Conservation (phyloP, 1,140 invertebrate species). For the Mercenaria mercenaria region DNA sequence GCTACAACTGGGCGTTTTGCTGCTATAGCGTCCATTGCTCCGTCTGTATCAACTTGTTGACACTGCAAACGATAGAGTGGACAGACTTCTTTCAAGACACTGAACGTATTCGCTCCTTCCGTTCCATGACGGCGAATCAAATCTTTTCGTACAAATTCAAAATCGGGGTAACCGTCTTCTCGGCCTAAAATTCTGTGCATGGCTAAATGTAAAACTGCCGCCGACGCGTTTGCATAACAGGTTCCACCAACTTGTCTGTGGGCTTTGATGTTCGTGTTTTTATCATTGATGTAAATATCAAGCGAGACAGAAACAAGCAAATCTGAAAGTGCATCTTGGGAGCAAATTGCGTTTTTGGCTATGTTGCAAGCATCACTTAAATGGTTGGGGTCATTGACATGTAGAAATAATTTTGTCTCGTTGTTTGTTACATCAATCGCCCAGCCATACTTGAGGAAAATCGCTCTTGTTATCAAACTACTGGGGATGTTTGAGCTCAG, state of each 20-base stretch:
- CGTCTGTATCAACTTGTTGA: background rate
- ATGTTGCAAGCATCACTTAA: conserved; percentile 4
- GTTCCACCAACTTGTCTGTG: background rate
- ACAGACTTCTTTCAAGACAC: background rate
- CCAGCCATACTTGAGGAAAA: conserved; percentile 44
- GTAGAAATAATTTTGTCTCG: conserved; percentile 45
- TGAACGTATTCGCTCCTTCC: background rate
- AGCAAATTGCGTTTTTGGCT: background rate
- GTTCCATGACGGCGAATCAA: background rate
- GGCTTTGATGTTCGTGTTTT: background rate
- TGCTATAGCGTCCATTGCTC: conserved; percentile 14
- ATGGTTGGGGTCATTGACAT: conserved; percentile 46
- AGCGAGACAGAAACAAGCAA: background rate
- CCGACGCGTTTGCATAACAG: conserved; percentile 52
- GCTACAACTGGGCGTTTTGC: conserved; percentile 26
- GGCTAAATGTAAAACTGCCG: conserved; percentile 48
- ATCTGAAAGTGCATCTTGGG: conserved; percentile 45
- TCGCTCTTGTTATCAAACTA: background rate
- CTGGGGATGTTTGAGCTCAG: conserved; percentile 32
- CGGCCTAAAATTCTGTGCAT: conserved; percentile 33
- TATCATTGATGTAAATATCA: conserved; percentile 57
- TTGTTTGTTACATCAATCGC: conserved; percentile 33
- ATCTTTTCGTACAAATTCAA: conserved; percentile 27
- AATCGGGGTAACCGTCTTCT: background rate
- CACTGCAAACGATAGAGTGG: conserved; percentile 25